Percentiles rank a stretch among this genome's conserved stretches.
These are phyloP conservation scores for Machimus rusticus DNA, from an alignment of 2,888 invertebrate species.

Conservation along the genomic window DNA sequence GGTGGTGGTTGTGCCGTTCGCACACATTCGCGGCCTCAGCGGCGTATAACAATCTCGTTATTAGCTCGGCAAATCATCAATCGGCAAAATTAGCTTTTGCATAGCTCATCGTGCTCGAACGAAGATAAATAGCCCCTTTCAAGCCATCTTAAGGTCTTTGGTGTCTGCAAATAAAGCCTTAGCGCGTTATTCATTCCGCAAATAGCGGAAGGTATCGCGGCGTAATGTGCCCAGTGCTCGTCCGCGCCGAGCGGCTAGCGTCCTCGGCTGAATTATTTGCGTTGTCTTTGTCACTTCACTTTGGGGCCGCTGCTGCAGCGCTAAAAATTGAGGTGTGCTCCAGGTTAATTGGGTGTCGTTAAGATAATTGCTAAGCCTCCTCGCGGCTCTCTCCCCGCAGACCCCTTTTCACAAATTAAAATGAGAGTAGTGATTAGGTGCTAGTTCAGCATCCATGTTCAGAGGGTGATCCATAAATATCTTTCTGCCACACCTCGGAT, in stretches of 20 bases:
- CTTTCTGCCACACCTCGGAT: neutral
- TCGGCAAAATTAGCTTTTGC: slow-evolving; percentile 45
- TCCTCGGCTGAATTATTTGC: slow-evolving; percentile 16
- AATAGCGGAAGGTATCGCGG: neutral
- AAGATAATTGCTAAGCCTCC: neutral
- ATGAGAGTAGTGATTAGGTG: slow-evolving; percentile 14
- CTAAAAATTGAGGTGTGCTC: slow-evolving; percentile 2
- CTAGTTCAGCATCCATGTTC: neutral
- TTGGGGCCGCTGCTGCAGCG: neutral
- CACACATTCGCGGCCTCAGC: neutral
- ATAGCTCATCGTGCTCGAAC: slow-evolving; percentile 30
- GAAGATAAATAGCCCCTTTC: slow-evolving; percentile 45
- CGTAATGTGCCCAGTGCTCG: neutral
- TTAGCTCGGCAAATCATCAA: slow-evolving; percentile 47
- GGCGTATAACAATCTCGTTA: slow-evolving; percentile 44
- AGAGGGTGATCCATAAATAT: neutral
- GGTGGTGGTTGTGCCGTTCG: neutral
- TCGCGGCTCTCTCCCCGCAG: neutral
- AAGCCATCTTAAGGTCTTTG: slow-evolving; percentile 37
- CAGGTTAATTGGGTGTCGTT: slow-evolving; percentile 34
- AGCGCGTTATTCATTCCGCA: slow-evolving; percentile 17
- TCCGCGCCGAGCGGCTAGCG: neutral
- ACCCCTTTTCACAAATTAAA: slow-evolving; percentile 22
- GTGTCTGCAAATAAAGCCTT: slow-evolving; percentile 25
- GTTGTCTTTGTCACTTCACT: slow-evolving; percentile 26